Conservation (phyloP, 2,888 invertebrate genomes). For the Eucriotettix oculatus region DNA sequence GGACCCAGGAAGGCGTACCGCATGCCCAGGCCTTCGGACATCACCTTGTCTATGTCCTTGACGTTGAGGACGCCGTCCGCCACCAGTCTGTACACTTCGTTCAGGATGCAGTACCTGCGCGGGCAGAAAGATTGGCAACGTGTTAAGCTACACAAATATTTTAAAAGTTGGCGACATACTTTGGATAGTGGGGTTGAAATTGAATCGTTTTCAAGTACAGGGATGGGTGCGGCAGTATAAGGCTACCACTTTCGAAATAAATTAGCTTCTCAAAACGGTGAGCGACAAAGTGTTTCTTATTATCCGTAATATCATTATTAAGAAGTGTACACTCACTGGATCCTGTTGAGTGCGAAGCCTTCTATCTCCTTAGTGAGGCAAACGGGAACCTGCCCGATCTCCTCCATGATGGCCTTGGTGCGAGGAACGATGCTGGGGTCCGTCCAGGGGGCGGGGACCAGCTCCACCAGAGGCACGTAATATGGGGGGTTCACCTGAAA, state of each 20-base stretch:
- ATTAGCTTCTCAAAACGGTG: too few species aligned
- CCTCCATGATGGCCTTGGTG: conserved; percentile 62
- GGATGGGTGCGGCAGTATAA: too few species aligned
- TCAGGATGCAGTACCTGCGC: conserved; percentile 71
- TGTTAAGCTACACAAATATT: too few species aligned
- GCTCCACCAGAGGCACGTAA: conserved; percentile 84
- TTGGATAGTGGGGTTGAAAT: too few species aligned
- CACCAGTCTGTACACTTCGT: conserved; percentile 82
- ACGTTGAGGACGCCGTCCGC: conserved; percentile 69
- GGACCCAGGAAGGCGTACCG: conserved; percentile 92
- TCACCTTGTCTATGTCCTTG: conserved; percentile 80
- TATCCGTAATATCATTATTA: too few species aligned
- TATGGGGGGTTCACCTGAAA: conserved; percentile 80
- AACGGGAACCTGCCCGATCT: conserved; percentile 85
- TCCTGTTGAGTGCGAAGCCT: conserved; percentile 85
- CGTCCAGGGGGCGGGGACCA: conserved; percentile 92
- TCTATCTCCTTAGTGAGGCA: conserved; percentile 70
- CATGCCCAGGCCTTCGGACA: conserved; percentile 87
- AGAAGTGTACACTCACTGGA: conserved; percentile 50
- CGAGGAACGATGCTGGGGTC: conserved; percentile 53
- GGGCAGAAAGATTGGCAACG: not conserved
- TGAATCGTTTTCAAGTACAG: too few species aligned
- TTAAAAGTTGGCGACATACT: too few species aligned
- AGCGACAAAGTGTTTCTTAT: too few species aligned
- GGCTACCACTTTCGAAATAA: too few species aligned